Conservation (phyloP, 2,888 invertebrate genomes). For the Lithodes maja region DNA sequence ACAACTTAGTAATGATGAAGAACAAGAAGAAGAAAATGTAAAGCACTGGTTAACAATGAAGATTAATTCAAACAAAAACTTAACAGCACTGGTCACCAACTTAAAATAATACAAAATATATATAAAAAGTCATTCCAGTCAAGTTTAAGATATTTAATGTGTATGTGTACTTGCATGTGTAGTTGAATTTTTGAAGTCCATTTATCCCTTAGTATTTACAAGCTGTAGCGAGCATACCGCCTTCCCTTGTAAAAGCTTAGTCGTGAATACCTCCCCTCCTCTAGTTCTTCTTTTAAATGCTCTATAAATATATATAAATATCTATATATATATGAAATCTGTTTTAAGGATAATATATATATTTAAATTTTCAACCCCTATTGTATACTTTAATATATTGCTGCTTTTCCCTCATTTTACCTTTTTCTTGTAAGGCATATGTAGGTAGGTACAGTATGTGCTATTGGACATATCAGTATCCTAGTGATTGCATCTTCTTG, state of each 20-base stretch:
- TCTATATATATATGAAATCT: constrained; percentile 43
- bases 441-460: constrained; percentile 58
- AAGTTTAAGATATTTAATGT: constrained; percentile 65
- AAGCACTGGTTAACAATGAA: too few species aligned
- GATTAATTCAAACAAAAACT: too few species aligned
- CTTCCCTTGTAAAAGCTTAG: constrained; percentile 47
- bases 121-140: constrained; percentile 59
- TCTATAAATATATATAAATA: constrained; percentile 48
- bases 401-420: constrained; percentile 58
- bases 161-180: constrained; percentile 62
- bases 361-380: constrained; percentile 58
- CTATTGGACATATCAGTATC: constrained; percentile 66
- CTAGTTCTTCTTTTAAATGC: constrained; percentile 55
- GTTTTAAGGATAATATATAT: constrained; percentile 60
- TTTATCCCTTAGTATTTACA: constrained; percentile 56
- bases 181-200: constrained; percentile 60
- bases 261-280: constrained; percentile 26
- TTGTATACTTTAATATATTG: constrained; percentile 62
- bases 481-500: constrained; percentile 61
- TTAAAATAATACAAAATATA: constrained; percentile 13
- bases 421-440: constrained; percentile 63
- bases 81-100: constrained; percentile 50
- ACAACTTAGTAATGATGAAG: constrained; percentile 55
- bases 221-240: constrained; percentile 50
- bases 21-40: not conserved